Evolutionary conservation across 2,888 invertebrate species (phyloP).

Genomic region (Heteromurus nitidus): DNA sequence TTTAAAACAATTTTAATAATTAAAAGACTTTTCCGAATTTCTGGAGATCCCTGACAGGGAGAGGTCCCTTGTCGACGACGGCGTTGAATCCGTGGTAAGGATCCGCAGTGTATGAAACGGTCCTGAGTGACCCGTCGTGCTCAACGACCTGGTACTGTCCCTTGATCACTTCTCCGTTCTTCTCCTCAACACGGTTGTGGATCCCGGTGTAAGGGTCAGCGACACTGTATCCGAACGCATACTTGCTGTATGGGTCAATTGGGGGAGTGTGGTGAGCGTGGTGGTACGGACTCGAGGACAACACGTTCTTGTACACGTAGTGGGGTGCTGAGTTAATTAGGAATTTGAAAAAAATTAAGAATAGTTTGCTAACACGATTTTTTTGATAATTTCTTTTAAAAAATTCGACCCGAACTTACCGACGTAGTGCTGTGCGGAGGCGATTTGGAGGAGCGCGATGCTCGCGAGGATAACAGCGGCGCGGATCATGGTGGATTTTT

Average conservation of each 20-base stretch:
- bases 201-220: conserved; percentile 55
- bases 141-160: conserved; percentile 59
- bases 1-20: too few species aligned
- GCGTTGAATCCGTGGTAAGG: conserved; percentile 55
- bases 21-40: conserved; percentile 33
- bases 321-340: conserved; percentile 7
- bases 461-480: not conserved
- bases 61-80: conserved; percentile 55
- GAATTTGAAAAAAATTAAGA: not conserved
- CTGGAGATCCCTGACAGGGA: conserved; percentile 55
- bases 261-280: conserved; percentile 4
- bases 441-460: not conserved
- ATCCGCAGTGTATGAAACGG: conserved; percentile 56
- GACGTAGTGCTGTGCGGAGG: not conserved
- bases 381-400: too few species aligned
- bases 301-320: conserved; percentile 5
- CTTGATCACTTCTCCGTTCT: conserved; percentile 54
- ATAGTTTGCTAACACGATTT: too few species aligned
- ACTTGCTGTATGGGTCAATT: conserved; percentile 46
- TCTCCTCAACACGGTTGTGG: conserved; percentile 51
- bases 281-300: not conserved
- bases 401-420: too few species aligned
- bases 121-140: conserved; percentile 52
- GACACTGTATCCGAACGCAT: conserved; percentile 57
- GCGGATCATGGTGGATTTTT: not conserved